Conservation (phyloP, 2,797 vertebrate species). For the Liparis tanakae region DNA sequence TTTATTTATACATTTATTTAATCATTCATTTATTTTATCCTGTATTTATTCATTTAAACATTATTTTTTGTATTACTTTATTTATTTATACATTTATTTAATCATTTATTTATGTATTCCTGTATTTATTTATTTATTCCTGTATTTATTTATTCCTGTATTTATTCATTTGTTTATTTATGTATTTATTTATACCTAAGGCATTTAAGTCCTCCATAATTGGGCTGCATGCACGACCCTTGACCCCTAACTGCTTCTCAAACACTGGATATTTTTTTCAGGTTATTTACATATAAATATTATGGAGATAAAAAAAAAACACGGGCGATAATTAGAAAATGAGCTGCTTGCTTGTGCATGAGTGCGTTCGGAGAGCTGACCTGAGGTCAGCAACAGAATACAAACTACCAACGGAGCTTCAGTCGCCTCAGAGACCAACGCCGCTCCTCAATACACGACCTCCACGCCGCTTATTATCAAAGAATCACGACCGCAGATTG, state of each 20-base stretch:
- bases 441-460: not conserved
- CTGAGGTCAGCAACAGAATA: conserved; percentile 14
- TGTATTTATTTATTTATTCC: too few relatives aligned
- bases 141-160: too few relatives aligned
- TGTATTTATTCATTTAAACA: too few relatives aligned
- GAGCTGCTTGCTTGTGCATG: not conserved
- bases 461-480: conserved; percentile 9
- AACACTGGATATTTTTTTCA: not conserved
- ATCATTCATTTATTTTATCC: too few relatives aligned
- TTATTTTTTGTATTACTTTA: too few relatives aligned
- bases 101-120: too few relatives aligned
- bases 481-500: not conserved
- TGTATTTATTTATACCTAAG: too few relatives aligned
- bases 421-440: not conserved
- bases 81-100: too few relatives aligned
- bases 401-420: not conserved
- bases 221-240: not conserved
- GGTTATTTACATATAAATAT: not conserved
- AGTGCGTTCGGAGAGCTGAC: not conserved
- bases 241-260: not conserved
- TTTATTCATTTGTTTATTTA: too few relatives aligned
- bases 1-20: too few relatives aligned
- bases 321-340: not conserved
- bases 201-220: too few relatives aligned
- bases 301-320: not conserved